These are phyloP conservation scores for Pinctada fucata DNA, from an alignment of 2,888 invertebrate species.

Conservation along the genomic window DNA sequence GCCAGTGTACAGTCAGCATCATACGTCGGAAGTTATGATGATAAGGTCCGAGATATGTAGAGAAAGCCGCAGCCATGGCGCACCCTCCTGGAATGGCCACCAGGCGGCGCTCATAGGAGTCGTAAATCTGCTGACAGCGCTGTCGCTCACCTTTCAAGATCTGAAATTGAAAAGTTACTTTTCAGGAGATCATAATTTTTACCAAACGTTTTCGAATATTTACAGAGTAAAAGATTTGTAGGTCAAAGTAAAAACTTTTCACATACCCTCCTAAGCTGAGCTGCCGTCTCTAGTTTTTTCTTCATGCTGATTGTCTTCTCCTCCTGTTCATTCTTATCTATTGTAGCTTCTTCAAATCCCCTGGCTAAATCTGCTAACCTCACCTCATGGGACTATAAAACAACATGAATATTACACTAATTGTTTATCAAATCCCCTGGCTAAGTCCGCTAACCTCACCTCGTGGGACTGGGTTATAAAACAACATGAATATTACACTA, in stretches of 20 bases:
- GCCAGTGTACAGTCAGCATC: conserved; percentile 76
- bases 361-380: conserved; percentile 73
- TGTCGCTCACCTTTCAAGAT: conserved; percentile 66
- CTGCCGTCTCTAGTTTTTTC: conserved; percentile 74
- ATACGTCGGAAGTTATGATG: conserved; percentile 74
- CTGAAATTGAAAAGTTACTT: conserved; percentile 38
- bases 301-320: conserved; percentile 75
- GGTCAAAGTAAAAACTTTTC: no score
- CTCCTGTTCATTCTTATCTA: conserved; percentile 76
- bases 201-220: no score
- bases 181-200: no score
- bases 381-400: conserved; percentile 65
- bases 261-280: conserved; percentile 71
- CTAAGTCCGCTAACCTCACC: conserved; percentile 73
- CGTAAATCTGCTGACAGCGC: conserved; percentile 73
- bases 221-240: no score
- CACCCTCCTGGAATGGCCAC: conserved; percentile 71
- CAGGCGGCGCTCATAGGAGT: conserved; percentile 65
- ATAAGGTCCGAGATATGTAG: conserved; percentile 75
- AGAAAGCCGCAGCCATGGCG: conserved; percentile 74
- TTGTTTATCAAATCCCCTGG: conserved; percentile 72
- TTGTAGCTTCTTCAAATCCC: conserved; percentile 76
- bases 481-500: no score
- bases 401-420: no score
- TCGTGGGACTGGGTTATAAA: conserved; percentile 62